Evolutionary conservation across 1,140 invertebrate genomes (phyloP).

Genomic region (Cotesia glomerata): DNA sequence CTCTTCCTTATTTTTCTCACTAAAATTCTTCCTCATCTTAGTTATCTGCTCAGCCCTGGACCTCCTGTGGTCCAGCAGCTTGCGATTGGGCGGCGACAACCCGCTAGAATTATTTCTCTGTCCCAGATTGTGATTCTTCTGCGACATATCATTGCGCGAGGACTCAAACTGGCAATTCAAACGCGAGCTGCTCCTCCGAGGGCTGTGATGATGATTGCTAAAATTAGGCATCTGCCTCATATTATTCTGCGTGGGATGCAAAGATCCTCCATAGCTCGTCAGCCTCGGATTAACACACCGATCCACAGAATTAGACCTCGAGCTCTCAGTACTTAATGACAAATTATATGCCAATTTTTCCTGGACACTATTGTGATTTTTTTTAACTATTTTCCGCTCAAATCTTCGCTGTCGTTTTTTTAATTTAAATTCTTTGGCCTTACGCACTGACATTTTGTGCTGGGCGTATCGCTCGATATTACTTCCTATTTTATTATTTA

Average conservation of each 20-base stretch:
- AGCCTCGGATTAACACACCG: slow-evolving; percentile 53
- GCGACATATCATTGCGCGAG: slow-evolving; percentile 29
- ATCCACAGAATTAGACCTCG: slow-evolving; percentile 58
- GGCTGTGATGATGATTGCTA: slow-evolving; percentile 51
- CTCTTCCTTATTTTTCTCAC: slow-evolving; percentile 32
- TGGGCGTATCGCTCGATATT: slow-evolving; percentile 44
- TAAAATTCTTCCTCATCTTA: slow-evolving; percentile 42
- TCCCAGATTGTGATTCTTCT: slow-evolving; percentile 28
- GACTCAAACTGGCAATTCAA: slow-evolving; percentile 53
- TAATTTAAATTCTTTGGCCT: slow-evolving; percentile 44
- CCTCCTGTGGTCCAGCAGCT: slow-evolving; percentile 53
- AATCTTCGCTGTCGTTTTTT: slow-evolving; percentile 40
- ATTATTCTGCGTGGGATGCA: slow-evolving; percentile 59
- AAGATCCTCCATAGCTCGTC: slow-evolving; percentile 50
- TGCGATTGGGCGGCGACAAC: slow-evolving; percentile 48
- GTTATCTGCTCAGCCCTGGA: slow-evolving; percentile 56
- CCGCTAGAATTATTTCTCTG: slow-evolving; percentile 36
- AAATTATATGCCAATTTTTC: slow-evolving; percentile 24
- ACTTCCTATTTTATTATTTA: slow-evolving; percentile 49
- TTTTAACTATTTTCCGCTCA: slow-evolving; percentile 47
- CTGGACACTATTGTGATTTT: slow-evolving; percentile 34
- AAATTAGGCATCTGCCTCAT: slow-evolving; percentile 58
- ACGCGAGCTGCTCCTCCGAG: slow-evolving; percentile 51
- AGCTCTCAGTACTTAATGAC: slow-evolving; percentile 53
- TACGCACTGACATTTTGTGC: slow-evolving; percentile 41